Evolutionary conservation across 1,140 invertebrate species (phyloP).

Genomic region (Cephus cinctus): DNA sequence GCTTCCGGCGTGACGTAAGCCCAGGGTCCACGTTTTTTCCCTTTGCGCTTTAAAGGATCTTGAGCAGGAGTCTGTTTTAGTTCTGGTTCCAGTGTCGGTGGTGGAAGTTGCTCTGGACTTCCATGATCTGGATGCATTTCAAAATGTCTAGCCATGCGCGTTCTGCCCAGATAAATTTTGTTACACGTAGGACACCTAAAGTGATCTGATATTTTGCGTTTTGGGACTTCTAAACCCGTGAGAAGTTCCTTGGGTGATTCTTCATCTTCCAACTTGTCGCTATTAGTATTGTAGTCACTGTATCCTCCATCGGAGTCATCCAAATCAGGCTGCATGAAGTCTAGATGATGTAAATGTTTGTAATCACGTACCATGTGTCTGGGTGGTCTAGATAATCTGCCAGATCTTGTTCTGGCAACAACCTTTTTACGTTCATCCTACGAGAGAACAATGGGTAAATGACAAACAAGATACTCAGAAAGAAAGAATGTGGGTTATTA

Average conservation of each 20-base stretch:
- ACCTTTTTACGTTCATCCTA: conserved; percentile 63
- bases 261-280: conserved; percentile 48
- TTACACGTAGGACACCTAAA: conserved; percentile 61
- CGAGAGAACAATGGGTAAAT: too few relatives aligned
- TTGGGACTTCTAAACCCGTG: conserved; percentile 48
- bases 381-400: conserved; percentile 65
- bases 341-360: conserved; percentile 64
- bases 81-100: conserved; percentile 37
- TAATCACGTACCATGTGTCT: conserved; percentile 69
- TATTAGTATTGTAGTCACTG: conserved; percentile 63
- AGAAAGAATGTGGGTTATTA: too few relatives aligned
- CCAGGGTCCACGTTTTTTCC: conserved; percentile 50
- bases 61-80: conserved; percentile 32
- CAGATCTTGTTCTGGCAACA: conserved; percentile 62
- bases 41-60: conserved; percentile 46
- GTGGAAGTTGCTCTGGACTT: conserved; percentile 49
- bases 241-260: conserved; percentile 42
- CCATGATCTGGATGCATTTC: conserved; percentile 65
- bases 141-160: conserved; percentile 63
- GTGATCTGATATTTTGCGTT: conserved; percentile 58
- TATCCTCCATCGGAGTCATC: conserved; percentile 69
- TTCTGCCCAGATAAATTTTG: conserved; percentile 60
- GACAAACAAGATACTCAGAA: too few relatives aligned
- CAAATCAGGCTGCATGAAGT: conserved; percentile 61
- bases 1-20: conserved; percentile 52